Evolutionary conservation across 2,797 vertebrate species (phyloP).

Genomic region (Triplophysa yarkandensis): DNA sequence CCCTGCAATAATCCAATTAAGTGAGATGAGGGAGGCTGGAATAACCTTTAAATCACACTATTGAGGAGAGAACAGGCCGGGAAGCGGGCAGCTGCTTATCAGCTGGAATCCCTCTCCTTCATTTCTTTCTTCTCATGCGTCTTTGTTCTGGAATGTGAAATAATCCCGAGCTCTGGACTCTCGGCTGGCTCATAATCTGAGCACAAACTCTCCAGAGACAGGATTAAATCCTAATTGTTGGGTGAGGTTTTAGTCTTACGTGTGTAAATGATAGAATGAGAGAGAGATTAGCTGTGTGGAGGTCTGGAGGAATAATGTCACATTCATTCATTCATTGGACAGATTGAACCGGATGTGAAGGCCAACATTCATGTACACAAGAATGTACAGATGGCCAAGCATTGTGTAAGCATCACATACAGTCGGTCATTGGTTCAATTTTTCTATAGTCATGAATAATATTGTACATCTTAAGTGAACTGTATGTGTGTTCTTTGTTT

Average conservation of each 20-base stretch:
- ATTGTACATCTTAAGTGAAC: no score
- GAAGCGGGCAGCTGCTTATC: constrained; percentile 76
- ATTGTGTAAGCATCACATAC: no score
- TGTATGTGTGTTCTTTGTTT: no score
- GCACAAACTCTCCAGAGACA: constrained; percentile 75
- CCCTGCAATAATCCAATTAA: constrained; percentile 87
- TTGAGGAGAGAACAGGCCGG: constrained; percentile 79
- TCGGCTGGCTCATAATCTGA: constrained; percentile 75
- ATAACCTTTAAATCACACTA: constrained; percentile 82
- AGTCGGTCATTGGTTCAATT: no score
- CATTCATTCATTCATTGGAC: constrained; percentile 28
- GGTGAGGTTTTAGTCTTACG: constrained; percentile 74
- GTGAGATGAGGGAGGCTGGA: constrained; percentile 75
- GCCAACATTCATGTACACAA: no score
- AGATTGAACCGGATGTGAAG: no score
- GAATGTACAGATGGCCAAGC: no score
- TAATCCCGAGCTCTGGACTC: constrained; percentile 76
- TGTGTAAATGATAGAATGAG: constrained; percentile 68
- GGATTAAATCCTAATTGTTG: constrained; percentile 83
- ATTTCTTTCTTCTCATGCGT: constrained; percentile 60
- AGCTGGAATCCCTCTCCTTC: constrained; percentile 69
- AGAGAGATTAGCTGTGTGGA: constrained; percentile 54
- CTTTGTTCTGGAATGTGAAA: constrained; percentile 77
- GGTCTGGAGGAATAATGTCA: constrained; percentile 48
- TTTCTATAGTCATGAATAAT: no score